Evolutionary conservation across 1,140 invertebrate genomes (phyloP).

Genomic region (Cotesia vestalis): DNA sequence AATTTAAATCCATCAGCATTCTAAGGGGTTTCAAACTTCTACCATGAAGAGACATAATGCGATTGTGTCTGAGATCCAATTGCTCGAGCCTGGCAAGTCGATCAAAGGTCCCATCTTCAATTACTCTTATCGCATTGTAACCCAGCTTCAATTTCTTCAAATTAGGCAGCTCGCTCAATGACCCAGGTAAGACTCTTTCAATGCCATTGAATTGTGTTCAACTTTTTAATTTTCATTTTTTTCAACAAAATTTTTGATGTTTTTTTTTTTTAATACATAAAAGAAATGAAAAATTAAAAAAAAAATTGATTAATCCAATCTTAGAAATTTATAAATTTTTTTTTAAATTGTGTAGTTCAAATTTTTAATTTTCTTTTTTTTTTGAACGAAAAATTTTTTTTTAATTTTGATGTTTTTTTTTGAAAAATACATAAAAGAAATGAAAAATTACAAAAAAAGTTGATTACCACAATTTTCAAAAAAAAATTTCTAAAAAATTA

Average conservation of each 20-base stretch:
- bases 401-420: neutral
- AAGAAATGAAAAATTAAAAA: constrained; percentile 7
- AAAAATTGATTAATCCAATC: too few relatives aligned
- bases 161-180: constrained; percentile 74
- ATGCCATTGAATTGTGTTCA: constrained; percentile 73
- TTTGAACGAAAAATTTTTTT: too few relatives aligned
- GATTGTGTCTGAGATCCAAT: constrained; percentile 81
- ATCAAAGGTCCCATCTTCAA: constrained; percentile 76
- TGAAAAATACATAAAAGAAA: neutral
- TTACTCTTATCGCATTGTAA: constrained; percentile 77
- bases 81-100: constrained; percentile 77
- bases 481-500: too few relatives aligned
- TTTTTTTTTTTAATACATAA: too few relatives aligned
- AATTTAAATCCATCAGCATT: constrained; percentile 74
- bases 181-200: constrained; percentile 73
- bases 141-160: constrained; percentile 78
- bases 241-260: too few relatives aligned
- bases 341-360: too few relatives aligned
- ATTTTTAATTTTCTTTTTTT: too few relatives aligned
- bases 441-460: neutral
- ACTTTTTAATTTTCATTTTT: too few relatives aligned
- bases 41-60: constrained; percentile 73
- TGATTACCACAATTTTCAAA: too few relatives aligned
- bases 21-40: constrained; percentile 73
- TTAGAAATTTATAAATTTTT: too few relatives aligned